These are phyloP conservation scores for Pseudorectes ferrugineus DNA, from an alignment of 2,113 vertebrate genomes.

Conservation along the genomic window DNA sequence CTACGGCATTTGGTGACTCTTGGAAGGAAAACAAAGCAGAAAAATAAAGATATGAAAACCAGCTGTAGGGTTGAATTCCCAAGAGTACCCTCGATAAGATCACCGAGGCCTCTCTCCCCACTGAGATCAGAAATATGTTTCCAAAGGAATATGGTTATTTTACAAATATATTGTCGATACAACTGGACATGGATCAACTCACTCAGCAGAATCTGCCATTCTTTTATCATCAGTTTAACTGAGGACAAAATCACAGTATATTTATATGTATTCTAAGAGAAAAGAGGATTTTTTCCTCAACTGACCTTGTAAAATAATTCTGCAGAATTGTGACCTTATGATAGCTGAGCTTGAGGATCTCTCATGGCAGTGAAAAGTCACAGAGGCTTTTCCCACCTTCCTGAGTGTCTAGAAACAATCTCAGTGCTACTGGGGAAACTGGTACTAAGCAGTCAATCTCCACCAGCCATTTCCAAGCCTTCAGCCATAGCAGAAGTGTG, in stretches of 20 bases:
- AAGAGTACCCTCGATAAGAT: rapidly evolving
- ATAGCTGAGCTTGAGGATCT: background rate
- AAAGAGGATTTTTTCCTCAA: background rate
- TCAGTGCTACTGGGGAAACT: background rate
- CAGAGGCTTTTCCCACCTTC: background rate
- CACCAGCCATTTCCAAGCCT: background rate
- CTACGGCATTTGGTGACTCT: background rate
- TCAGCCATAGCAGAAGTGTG: background rate
- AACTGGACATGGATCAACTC: background rate
- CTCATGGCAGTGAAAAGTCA: background rate
- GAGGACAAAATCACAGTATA: background rate
- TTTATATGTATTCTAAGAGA: background rate
- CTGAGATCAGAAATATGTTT: background rate
- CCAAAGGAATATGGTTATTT: background rate
- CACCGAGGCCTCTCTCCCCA: background rate
- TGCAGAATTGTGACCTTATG: background rate
- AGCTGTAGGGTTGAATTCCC: background rate
- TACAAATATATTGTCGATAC: background rate
- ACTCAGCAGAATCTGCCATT: background rate
- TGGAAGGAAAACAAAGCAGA: background rate
- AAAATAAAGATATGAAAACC: background rate
- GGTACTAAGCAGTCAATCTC: background rate
- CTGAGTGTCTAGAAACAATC: background rate
- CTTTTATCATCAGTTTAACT: background rate
- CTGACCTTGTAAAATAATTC: background rate